Evolutionary conservation across 2,888 invertebrate genomes (phyloP).

Genomic region (Drosophila gaucha): DNA sequence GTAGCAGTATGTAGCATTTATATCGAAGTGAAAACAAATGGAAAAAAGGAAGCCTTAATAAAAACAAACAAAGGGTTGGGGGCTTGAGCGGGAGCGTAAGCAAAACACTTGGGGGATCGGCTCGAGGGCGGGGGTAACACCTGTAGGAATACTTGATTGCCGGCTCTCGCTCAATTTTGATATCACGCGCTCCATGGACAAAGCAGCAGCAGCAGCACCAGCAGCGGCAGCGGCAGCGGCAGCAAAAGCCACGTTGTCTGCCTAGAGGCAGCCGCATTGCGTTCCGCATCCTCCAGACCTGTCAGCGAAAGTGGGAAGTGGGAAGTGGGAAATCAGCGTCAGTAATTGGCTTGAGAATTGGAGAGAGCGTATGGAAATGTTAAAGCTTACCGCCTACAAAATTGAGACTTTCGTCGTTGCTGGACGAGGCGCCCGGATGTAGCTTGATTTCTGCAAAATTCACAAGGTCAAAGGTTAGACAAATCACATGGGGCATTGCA

Average conservation of each 20-base stretch:
- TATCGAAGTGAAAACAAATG: conserved; percentile 11
- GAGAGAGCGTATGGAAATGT: background rate
- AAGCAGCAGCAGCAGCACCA: conserved; percentile 36
- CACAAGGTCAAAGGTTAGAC: conserved; percentile 6
- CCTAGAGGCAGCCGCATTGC: conserved; percentile 50
- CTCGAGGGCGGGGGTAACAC: conserved; percentile 53
- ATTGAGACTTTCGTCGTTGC: conserved; percentile 84
- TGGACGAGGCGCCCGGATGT: conserved; percentile 83
- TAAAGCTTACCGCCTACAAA: conserved; percentile 76
- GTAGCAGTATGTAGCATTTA: conserved; percentile 26
- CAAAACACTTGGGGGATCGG: conserved; percentile 27
- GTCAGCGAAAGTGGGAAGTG: background rate
- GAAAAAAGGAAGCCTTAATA: conserved; percentile 11
- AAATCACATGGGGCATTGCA: conserved; percentile 19
- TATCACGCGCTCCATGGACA: conserved; percentile 65
- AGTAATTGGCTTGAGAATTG: conserved; percentile 20
- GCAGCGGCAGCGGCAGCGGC: conserved; percentile 7
- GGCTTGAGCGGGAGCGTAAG: conserved; percentile 46
- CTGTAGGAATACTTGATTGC: conserved; percentile 79
- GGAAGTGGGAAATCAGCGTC: background rate
- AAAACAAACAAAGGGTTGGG: conserved; percentile 12
- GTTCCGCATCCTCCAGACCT: conserved; percentile 75
- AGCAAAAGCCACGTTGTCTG: conserved; percentile 30
- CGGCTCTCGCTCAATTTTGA: conserved; percentile 69
- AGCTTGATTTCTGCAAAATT: conserved; percentile 84